Percentiles rank a stretch among this genome's conserved stretches.
Conservation (phyloP, 2,113 vertebrate species). For the Macrotis lagotis region DNA sequence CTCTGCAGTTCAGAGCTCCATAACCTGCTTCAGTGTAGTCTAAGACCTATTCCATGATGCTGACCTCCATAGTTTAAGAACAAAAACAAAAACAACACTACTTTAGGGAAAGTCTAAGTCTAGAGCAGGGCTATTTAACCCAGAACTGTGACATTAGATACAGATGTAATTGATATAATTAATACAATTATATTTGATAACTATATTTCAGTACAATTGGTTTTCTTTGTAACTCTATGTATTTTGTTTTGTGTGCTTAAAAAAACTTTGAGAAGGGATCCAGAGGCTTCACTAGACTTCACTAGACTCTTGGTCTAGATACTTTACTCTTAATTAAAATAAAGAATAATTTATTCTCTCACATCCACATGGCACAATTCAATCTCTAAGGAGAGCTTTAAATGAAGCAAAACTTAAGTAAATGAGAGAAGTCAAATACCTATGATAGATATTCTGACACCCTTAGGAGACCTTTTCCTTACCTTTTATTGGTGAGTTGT, state of each 20-base stretch:
- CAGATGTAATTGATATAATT: too few species aligned
- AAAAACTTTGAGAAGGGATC: neutral
- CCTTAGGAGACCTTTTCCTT: slow-evolving; percentile 46
- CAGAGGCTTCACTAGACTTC: too few species aligned
- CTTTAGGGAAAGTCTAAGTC: neutral
- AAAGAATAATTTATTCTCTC: neutral
- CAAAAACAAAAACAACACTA: neutral
- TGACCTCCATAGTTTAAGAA: neutral
- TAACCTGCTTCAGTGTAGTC: neutral
- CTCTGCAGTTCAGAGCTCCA: neutral
- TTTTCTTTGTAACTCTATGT: neutral
- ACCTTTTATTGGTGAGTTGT: slow-evolving; percentile 74
- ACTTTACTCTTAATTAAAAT: rapidly evolving
- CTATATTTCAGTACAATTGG: neutral
- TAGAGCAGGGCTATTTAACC: neutral
- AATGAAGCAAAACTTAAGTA: neutral
- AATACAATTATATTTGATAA: too few species aligned
- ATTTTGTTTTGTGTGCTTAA: neutral
- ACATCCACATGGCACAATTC: rapidly evolving
- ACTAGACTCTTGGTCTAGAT: neutral
- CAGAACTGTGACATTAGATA: too few species aligned
- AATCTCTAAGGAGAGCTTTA: neutral
- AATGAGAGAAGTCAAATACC: neutral
- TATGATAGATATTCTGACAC: neutral
- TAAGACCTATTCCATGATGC: neutral